phyloP scores from a whole-genome alignment of 2,113 vertebrate genomes.

The Chinchilla lanigera region DNA sequence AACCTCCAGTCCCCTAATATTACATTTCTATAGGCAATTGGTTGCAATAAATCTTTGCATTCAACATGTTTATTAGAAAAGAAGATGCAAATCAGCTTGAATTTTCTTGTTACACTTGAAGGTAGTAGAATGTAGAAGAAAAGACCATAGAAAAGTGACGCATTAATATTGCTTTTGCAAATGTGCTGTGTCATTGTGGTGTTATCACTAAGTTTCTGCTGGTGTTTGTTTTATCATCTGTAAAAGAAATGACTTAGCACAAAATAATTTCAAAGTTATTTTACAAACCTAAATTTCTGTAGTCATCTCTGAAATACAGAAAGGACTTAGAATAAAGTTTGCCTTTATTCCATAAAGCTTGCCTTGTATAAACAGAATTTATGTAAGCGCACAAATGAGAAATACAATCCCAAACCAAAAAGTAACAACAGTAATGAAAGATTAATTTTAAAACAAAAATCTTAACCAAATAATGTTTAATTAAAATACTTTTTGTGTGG shows the following conservation, averaged over 20 bases:
- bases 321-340: neutral
- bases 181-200: neutral
- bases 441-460: constrained; percentile 9
- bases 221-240: constrained; percentile 38
- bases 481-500: neutral
- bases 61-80: constrained; percentile 69
- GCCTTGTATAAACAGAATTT: neutral
- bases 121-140: neutral
- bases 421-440: neutral
- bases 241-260: neutral
- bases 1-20: no score
- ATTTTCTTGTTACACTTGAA: constrained; percentile 55
- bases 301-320: neutral
- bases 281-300: constrained; percentile 6
- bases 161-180: constrained; percentile 46
- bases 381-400: neutral
- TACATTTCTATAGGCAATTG: constrained; percentile 72
- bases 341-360: neutral
- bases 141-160: neutral
- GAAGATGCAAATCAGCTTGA: constrained; percentile 39
- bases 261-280: constrained; percentile 25
- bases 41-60: constrained; percentile 66
- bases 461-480: constrained; percentile 11
- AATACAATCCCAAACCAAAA: neutral
- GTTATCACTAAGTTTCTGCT: constrained; percentile 11